Conservation (phyloP, 2,888 invertebrate species). For the Thereva unica region DNA sequence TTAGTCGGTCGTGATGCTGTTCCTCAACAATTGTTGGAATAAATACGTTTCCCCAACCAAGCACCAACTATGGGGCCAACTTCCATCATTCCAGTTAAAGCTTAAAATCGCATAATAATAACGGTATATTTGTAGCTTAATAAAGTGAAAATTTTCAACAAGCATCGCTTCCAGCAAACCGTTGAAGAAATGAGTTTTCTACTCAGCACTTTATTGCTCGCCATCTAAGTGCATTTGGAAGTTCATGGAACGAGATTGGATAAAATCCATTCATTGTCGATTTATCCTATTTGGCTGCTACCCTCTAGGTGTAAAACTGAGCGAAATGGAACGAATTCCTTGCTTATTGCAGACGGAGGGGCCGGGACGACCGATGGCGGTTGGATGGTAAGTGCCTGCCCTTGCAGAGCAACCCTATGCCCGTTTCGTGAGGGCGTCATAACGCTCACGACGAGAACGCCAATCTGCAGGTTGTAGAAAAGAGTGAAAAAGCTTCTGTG, state of each 20-base stretch:
- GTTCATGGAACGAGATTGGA: conserved; percentile 26
- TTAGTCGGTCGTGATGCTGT: too few relatives aligned
- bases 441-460: conserved; percentile 12
- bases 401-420: too few relatives aligned
- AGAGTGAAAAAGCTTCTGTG: conserved; percentile 38
- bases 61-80: too few relatives aligned
- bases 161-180: neutral
- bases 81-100: too few relatives aligned
- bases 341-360: too few relatives aligned
- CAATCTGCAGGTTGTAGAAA: conserved; percentile 24
- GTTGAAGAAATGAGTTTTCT: neutral
- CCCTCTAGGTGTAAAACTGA: conserved; percentile 38
- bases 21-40: too few relatives aligned
- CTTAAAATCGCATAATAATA: too few relatives aligned
- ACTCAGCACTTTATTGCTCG: neutral
- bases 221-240: conserved; percentile 26
- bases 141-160: too few relatives aligned
- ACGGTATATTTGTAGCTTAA: too few relatives aligned
- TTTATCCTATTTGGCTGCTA: conserved; percentile 38
- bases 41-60: too few relatives aligned
- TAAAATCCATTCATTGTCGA: conserved; percentile 39
- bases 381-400: too few relatives aligned
- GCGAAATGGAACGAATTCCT: conserved; percentile 27
- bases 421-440: neutral
- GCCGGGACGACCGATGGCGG: too few relatives aligned